Evolutionary conservation across 2,113 vertebrate species (phyloP), one percentile per base, ranked within the genome.

Genomic region (Etheostoma spectabile): DNA sequence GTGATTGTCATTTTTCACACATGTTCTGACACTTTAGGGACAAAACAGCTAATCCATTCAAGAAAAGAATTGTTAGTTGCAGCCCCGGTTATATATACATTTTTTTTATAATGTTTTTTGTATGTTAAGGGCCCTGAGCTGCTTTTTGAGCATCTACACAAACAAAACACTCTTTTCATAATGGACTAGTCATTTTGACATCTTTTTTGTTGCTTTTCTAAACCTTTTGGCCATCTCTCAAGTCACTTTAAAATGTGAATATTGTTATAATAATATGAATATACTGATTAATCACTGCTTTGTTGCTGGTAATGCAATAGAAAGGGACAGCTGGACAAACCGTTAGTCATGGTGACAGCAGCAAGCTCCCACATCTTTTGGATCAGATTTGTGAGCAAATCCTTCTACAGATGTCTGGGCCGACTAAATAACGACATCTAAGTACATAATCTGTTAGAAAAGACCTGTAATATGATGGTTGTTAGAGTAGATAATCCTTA

Each of bases 271-370:
- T 30, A 15, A 22, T 51, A 15, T 45, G 51, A 69, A 74, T 0
- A 0, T 0, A 59, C 8, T n/a, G 42, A 71, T 46, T 38, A 30
- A 48, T 8, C 1, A 46, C 14, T 71, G 53, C 48, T 16, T 56
- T 35, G 52, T 16, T 68, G 69, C 22, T 42, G 42, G 30, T n/a
- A 24, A 52, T 78, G 82, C 22, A 19, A n/a, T 45, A 42, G 24
- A 63, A 51, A 49, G 6, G 56, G 49, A 62, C 83, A 89, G 85
- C 89, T 87, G 85, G 88, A 87, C 61, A 71, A 52, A 55, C 61
- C 4, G 38, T 87, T 77, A 64, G 30, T 84, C 76, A 67, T 27
- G 73, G 24, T 13, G 57, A 59, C 61, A 57, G 63, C 65, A 78
- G 57, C n/a, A 51, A 82, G 68, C 76, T 46, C 62, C 68, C 49